Base-by-base conservation (phyloP, 2,888 invertebrate genomes). In the Pterostichus niger region DNA sequence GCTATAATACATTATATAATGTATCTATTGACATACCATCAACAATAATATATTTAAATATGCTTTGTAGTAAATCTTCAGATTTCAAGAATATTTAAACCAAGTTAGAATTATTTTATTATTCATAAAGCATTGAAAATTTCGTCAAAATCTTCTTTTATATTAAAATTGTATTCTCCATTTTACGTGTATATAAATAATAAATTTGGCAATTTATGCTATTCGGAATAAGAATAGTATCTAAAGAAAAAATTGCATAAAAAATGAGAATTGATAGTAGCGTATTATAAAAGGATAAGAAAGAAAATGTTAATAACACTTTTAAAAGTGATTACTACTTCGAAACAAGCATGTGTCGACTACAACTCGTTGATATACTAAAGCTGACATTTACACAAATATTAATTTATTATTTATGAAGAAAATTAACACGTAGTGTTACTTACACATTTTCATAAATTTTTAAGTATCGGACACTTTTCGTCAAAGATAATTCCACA, bases 371-470 rank as follows among this genome's bases (percentile, higher is more conserved):
- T 64, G 64, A 64, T 64, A 71, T 44, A 64, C 40, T 4, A 17
- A 71, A 44, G 40, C 68, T 71, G 68, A 44, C 44, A 78, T 78
- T 59, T 78, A 80, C 68, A 80, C 80, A 80, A 80, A 80, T 68
- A 68, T 68, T 80, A 80, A 80, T 80, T 68, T 68, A 80, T 80
- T 80, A 80, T 80, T 80, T 80, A 80, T 80, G 68, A 80, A 80
- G 46, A 68, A 80, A 80, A 80, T 80, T 80, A 80, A 80, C 80
- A 68, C 68, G 80, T 80, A 80, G 52, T 68, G 54, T 80, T 24
- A 64, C 80, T 80, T 80, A 80, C 80, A 68, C 17, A 68, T 80
- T 80, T 80, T 54, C 68, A 80, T 80, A 52, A 80, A 80, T 80
- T 46, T 80, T 80, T 80, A 80, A 80, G 52, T 31, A 75, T 33